These are phyloP conservation scores for Lasioglossum marginatum DNA, from an alignment of 2,888 invertebrate species.

Conservation along the genomic window DNA sequence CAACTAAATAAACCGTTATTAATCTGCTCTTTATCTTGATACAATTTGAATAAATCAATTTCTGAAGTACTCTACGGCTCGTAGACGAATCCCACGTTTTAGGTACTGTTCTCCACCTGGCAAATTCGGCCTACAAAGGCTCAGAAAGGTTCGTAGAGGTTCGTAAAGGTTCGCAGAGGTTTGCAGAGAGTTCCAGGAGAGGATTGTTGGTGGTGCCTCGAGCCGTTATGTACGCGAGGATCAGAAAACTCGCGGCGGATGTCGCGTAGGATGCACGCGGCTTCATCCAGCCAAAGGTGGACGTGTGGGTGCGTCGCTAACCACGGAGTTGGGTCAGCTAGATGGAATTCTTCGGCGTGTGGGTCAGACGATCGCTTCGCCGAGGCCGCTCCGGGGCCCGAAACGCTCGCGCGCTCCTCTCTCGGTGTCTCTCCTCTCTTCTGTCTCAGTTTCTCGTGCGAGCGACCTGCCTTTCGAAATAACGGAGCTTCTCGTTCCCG, in stretches of 20 bases:
- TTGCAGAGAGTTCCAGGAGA: background rate
- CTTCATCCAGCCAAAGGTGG: conserved; percentile 21
- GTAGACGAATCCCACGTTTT: background rate
- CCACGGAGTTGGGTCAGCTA: conserved; percentile 71
- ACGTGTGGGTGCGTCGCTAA: conserved; percentile 48
- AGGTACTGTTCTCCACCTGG: background rate
- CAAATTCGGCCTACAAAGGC: background rate
- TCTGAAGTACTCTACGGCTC: background rate
- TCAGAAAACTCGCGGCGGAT: conserved; percentile 45
- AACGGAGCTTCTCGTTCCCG: conserved; percentile 23
- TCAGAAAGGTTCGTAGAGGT: background rate
- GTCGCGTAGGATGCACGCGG: conserved; percentile 56
- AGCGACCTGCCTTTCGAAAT: conserved; percentile 33
- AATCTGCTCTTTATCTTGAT: no score
- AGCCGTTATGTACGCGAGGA: conserved; percentile 65
- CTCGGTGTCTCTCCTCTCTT: background rate
- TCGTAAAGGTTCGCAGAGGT: background rate
- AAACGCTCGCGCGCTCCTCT: conserved; percentile 22
- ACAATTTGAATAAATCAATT: background rate
- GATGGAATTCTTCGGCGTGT: conserved; percentile 69
- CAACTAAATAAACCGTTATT: background rate
- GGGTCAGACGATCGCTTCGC: conserved; percentile 73
- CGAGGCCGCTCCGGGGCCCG: conserved; percentile 71
- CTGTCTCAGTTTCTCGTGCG: background rate
- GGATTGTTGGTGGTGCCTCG: conserved; percentile 10